These are phyloP conservation scores for Cassiopea andromeda DNA, from an alignment of 30 jellyfish, hydroid and myxozoan species.

Conservation along the genomic window DNA sequence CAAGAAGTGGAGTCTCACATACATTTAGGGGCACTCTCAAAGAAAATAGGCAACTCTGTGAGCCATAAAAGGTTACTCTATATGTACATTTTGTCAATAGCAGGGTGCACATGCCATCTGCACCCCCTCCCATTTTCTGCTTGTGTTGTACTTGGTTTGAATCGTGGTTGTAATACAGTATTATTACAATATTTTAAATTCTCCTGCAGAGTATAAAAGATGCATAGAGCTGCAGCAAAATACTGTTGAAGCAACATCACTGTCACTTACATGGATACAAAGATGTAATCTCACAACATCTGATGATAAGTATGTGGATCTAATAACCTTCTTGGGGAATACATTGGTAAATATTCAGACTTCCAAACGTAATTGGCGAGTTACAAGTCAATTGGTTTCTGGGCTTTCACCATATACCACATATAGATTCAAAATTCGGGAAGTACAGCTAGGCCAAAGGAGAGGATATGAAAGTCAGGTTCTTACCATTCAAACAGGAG, in stretches of 20 bases:
- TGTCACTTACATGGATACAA: conserved; percentile 28
- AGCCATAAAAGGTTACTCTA: too few relatives aligned
- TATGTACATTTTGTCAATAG: too few relatives aligned
- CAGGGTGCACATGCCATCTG: too few relatives aligned
- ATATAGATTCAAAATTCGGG: conserved; percentile 37
- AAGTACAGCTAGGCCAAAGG: conserved; percentile 5
- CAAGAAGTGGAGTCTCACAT: too few relatives aligned
- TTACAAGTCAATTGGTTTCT: background rate
- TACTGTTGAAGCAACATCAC: background rate
- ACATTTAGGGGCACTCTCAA: too few relatives aligned
- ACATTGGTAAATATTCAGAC: background rate
- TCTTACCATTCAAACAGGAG: background rate
- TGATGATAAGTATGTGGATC: conserved; percentile 26
- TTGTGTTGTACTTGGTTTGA: too few relatives aligned
- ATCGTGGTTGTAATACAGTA: background rate
- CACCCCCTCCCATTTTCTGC: too few relatives aligned
- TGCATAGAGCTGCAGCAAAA: conserved; percentile 22
- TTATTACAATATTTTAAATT: background rate
- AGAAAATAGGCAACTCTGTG: too few relatives aligned
- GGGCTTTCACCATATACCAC: conserved; percentile 28
- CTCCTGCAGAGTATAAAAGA: conserved; percentile 35
- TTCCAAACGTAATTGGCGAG: conserved; percentile 1
- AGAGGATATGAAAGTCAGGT: conserved; percentile 33
- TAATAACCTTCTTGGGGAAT: conserved; percentile 7
- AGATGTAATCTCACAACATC: conserved; percentile 27